phyloP scores from a whole-genome alignment of 2,797 vertebrate genomes.

The Pantherophis alleghaniensis region DNA sequence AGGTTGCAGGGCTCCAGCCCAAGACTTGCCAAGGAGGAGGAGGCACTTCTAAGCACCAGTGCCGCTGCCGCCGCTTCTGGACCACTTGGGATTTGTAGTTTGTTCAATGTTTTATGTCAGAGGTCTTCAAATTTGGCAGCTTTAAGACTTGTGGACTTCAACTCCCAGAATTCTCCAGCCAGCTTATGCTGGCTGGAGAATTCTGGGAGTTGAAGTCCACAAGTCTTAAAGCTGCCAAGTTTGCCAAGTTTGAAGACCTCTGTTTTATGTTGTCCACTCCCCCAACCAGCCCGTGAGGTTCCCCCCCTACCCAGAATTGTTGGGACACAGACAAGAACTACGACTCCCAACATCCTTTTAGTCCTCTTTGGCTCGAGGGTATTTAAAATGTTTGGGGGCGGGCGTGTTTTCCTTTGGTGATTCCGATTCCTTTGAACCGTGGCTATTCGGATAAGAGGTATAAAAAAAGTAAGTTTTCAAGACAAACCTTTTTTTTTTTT shows the following conservation, averaged over 20 bases:
- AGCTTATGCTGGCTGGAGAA: no score
- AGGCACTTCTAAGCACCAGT: not conserved
- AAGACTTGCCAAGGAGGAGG: no score
- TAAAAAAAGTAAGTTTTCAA: not conserved
- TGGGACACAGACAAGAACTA: not conserved
- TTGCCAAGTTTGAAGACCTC: no score
- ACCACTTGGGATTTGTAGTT: not conserved
- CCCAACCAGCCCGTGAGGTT: not conserved
- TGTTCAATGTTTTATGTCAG: not conserved
- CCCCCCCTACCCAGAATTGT: no score
- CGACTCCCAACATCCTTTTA: not conserved
- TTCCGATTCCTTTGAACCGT: not conserved
- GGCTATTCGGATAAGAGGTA: not conserved
- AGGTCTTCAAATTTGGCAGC: no score
- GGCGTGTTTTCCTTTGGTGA: not conserved
- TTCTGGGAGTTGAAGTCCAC: no score
- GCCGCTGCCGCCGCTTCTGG: not conserved
- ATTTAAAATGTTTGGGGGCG: slow-evolving; percentile 4
- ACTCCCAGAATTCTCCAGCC: no score
- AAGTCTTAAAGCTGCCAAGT: no score
- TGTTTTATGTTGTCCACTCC: not conserved
- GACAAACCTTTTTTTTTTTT: no score
- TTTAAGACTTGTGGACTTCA: no score
- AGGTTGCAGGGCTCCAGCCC: not conserved
- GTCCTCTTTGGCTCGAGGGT: not conserved